Evolutionary conservation across 2,113 vertebrate genomes (phyloP), one percentile per base, ranked within the genome.

Genomic region (Pygoscelis adeliae): DNA sequence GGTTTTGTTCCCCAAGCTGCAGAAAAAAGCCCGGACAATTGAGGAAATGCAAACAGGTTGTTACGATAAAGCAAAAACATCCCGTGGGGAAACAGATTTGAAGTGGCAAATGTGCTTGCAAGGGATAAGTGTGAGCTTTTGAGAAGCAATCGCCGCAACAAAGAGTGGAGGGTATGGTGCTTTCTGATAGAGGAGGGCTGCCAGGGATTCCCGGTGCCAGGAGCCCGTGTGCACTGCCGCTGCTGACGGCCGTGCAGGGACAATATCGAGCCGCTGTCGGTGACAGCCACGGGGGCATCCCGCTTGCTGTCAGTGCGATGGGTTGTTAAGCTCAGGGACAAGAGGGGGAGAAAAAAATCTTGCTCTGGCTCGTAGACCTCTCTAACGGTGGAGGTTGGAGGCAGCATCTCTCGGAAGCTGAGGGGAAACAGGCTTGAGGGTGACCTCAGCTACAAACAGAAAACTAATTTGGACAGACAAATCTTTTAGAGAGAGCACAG

Each of bases 31-130:
- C n/a, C 5, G 22, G 79, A 96, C 63, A 91, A 94, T 80, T 42
- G 32, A 80, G 46, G 49, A 89, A 94, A 94, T 86, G 71, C 47
- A 90, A 97, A 98, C 94, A 98, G 84, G 94, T 98, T 96, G 90
- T 47, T 95, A 47, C 2, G 12, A 96, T 92, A 98, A 98, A 97
- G 84, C 76, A 65, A 92, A 97, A 97, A 95, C 2, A 2, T 95
- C 94, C 78, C 89, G 2, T 62, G 86, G 95, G 90, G 70, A 96
- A 94, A 87, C 13, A 80, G 90, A 96, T 96, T 83, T 83, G 83
- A 91, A 95, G 87, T 80, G 88, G 66, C 61, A 97, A 96, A 67
- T 71, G 81, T 96, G 95, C 58, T 97, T 79, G 55, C 5, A 13
- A 94, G 66, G 98, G 96, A 89, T 94, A 97, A 96, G 49, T 83